Evolutionary conservation across 2,888 invertebrate species (phyloP), one percentile per base, ranked within the genome.

Genomic region (Xanthostigma xanthostigma): DNA sequence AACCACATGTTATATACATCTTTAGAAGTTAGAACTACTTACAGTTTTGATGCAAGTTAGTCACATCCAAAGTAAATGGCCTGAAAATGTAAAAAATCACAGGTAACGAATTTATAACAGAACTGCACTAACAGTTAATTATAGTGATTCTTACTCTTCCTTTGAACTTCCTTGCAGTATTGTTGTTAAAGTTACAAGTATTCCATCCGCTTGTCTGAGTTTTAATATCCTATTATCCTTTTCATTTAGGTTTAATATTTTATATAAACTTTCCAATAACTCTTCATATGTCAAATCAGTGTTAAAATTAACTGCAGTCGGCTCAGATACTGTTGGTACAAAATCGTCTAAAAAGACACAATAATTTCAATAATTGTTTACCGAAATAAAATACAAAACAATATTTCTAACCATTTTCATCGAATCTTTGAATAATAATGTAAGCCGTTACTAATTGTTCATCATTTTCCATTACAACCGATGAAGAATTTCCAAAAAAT

Each of bases 31-130:
- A 43, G 27, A 36, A 37, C 33, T 47, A 62, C 67, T 63, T 60
- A 70, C 70, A 65, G 53, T 65, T 63, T 57, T 68, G 68, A 54
- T 67, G 66, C 46, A 69, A 65, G 47, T 64, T 61, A 14, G 66
- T 64, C 44, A 71, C 60, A 53, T 71, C 71, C 42, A 71, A 58
- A 49, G 66, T 61, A 50, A 68, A 70, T 51, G 63, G 64, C 43
- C 70, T 70, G 50, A 40, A 56, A 64, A 58, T 49, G 27, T 27
- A 45, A 33, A 48, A 33, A 51, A 53, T 45, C 46, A 48, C 49
- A 48, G 46, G 14, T 34, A 50, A 33, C 27, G 9, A 48, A 43
- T 17, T 38, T 27, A 34, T 47, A 36, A 47, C 14, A 35, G 45
- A 33, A 14, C 46, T 2, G 27, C 12, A 44, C 40, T 49, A 34